Percentiles rank a stretch among this genome's conserved stretches.
phyloP scores from a whole-genome alignment of 2,888 invertebrate species.

The Drosophila lutescens region DNA sequence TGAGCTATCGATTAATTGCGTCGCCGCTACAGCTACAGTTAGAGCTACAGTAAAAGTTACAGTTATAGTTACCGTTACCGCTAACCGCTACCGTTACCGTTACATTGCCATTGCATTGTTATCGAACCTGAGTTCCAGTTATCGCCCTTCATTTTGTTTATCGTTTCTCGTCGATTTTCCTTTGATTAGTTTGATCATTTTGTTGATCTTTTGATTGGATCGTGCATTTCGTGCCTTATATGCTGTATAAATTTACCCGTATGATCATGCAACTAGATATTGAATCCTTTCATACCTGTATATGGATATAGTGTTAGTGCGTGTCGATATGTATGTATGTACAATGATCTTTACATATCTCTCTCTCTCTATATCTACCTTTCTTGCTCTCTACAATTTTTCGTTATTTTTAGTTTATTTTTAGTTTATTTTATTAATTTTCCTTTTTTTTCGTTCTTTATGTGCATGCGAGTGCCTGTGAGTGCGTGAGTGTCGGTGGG shows the following conservation, averaged over 20 bases:
- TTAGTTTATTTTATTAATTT: neutral
- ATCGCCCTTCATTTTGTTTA: slow-evolving; percentile 38
- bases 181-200: slow-evolving; percentile 38
- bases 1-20: slow-evolving; percentile 27
- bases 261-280: slow-evolving; percentile 48
- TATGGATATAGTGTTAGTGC: slow-evolving; percentile 52
- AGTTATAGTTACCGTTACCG: slow-evolving; percentile 32
- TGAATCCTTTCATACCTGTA: slow-evolving; percentile 43
- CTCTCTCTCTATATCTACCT: neutral
- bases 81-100: slow-evolving; percentile 22
- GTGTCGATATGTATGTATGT: slow-evolving; percentile 45
- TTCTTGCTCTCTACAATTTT: slow-evolving; percentile 22
- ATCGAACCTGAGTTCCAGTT: slow-evolving; percentile 36
- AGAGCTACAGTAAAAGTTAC: slow-evolving; percentile 37
- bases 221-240: slow-evolving; percentile 50
- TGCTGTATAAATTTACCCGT: slow-evolving; percentile 40
- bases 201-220: slow-evolving; percentile 44
- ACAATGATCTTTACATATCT: slow-evolving; percentile 22
- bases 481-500: slow-evolving; percentile 21
- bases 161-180: slow-evolving; percentile 30
- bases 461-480: slow-evolving; percentile 58
- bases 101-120: slow-evolving; percentile 53
- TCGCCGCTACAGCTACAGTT: slow-evolving; percentile 40
- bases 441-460: slow-evolving; percentile 14
- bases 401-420: slow-evolving; percentile 8